Percentiles rank a stretch among this genome's conserved stretches.
phyloP scores from a whole-genome alignment of 1,140 invertebrate species.

The Littorina saxatilis region DNA sequence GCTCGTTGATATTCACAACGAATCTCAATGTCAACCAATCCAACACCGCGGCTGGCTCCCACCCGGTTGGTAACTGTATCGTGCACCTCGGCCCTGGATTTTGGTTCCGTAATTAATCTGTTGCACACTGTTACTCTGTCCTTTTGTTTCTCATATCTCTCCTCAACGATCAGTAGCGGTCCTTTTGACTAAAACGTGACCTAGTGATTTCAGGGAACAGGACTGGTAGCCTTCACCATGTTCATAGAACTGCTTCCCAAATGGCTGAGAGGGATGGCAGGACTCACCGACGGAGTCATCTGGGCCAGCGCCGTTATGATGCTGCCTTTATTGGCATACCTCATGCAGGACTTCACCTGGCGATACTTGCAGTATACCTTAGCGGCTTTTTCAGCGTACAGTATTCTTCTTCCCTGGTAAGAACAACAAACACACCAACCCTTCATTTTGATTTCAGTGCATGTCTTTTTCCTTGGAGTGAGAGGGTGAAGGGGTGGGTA shows the following conservation, averaged over 20 bases:
- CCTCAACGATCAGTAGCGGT: no score
- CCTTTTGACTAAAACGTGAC: no score
- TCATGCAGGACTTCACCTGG: slow-evolving; percentile 43
- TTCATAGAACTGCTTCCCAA: slow-evolving; percentile 44
- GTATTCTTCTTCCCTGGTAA: slow-evolving; percentile 45
- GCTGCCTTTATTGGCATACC: slow-evolving; percentile 40
- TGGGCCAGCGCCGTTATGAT: slow-evolving; percentile 37
- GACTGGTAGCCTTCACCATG: slow-evolving; percentile 35
- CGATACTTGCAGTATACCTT: slow-evolving; percentile 48
- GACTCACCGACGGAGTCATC: slow-evolving; percentile 20
- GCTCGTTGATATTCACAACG: no score
- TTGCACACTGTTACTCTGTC: no score
- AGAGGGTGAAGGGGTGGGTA: not conserved
- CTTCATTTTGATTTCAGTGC: no score
- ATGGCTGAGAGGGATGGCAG: slow-evolving; percentile 24
- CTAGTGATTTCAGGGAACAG: slow-evolving; percentile 43
- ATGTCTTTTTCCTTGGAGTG: not conserved
- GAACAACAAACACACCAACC: not conserved
- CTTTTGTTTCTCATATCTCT: no score
- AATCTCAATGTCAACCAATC: no score
- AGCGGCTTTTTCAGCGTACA: not conserved
- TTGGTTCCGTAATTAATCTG: no score
- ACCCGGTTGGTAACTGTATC: no score
- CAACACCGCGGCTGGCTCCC: no score
- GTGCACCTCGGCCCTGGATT: no score